Evolutionary conservation across 2,113 vertebrate genomes (phyloP).

Genomic region (Narcine bancroftii): DNA sequence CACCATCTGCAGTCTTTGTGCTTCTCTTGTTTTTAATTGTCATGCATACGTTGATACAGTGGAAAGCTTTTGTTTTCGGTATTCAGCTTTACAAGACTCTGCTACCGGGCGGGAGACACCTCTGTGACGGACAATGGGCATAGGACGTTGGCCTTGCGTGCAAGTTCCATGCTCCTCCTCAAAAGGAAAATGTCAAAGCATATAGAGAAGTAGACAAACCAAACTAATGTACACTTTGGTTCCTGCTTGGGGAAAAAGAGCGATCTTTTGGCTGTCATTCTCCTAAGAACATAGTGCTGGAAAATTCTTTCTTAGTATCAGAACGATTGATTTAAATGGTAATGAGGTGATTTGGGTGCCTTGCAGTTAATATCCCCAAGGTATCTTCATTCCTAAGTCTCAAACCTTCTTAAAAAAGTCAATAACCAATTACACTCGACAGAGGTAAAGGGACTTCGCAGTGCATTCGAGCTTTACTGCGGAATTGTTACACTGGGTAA

Average conservation of each 20-base stretch:
- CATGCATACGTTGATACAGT: too few species aligned
- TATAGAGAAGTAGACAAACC: not conserved
- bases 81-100: too few species aligned
- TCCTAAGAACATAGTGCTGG: not conserved
- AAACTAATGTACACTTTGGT: too few species aligned
- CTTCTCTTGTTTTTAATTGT: too few species aligned
- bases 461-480: not conserved
- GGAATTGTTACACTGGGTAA: not conserved
- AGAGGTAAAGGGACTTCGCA: not conserved
- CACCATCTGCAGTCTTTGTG: too few species aligned
- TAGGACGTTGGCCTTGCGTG: too few species aligned
- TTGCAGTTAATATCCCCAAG: not conserved
- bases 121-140: too few species aligned
- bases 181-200: not conserved
- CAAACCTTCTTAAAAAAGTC: not conserved
- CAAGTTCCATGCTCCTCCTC: too few species aligned
- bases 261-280: not conserved
- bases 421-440: constrained; percentile 7
- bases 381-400: not conserved
- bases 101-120: too few species aligned
- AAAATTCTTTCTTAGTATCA: not conserved
- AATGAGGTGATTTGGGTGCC: not conserved
- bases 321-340: constrained; percentile 16
- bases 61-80: too few species aligned
- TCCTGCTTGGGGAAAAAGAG: not conserved